Evolutionary conservation across 2,888 invertebrate genomes (phyloP).

Genomic region (Apodemia mormo): DNA sequence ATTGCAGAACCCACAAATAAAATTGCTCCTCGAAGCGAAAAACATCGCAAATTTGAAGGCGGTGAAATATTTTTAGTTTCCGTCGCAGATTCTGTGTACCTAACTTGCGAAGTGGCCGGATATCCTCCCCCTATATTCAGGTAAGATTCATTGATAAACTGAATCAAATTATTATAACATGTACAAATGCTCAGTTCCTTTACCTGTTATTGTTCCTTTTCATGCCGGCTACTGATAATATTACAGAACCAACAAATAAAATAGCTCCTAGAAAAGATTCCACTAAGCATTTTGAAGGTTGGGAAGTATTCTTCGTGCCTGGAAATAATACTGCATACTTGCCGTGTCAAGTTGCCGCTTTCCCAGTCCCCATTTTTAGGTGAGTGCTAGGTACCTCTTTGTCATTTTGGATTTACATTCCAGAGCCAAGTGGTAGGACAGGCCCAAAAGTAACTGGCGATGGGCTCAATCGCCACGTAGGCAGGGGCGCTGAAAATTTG

Average conservation of each 20-base stretch:
- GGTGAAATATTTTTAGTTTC: constrained; percentile 69
- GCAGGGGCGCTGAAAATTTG: constrained; percentile 61
- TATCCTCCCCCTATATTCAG: constrained; percentile 78
- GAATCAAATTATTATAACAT: background rate
- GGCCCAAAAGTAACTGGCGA: constrained; percentile 85
- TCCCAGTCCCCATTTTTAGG: constrained; percentile 87
- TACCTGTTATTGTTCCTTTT: background rate
- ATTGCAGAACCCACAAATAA: constrained; percentile 87
- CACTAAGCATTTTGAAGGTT: constrained; percentile 83
- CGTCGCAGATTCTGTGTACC: constrained; percentile 57
- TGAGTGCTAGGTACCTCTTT: constrained; percentile 71
- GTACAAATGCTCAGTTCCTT: background rate
- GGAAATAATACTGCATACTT: constrained; percentile 79
- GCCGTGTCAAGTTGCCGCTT: constrained; percentile 86
- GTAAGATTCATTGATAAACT: constrained; percentile 48
- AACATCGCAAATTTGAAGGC: constrained; percentile 63
- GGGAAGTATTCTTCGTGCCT: constrained; percentile 82
- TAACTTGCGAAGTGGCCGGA: constrained; percentile 79
- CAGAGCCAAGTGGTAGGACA: constrained; percentile 88
- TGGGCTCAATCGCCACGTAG: constrained; percentile 81
- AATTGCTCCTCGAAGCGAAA: constrained; percentile 82
- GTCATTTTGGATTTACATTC: constrained; percentile 59
- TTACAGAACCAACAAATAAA: constrained; percentile 82
- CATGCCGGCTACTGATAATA: constrained; percentile 32
- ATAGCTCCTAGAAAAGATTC: constrained; percentile 82